Conservation (phyloP, 2,113 vertebrate genomes). For the Emberiza fucata region DNA sequence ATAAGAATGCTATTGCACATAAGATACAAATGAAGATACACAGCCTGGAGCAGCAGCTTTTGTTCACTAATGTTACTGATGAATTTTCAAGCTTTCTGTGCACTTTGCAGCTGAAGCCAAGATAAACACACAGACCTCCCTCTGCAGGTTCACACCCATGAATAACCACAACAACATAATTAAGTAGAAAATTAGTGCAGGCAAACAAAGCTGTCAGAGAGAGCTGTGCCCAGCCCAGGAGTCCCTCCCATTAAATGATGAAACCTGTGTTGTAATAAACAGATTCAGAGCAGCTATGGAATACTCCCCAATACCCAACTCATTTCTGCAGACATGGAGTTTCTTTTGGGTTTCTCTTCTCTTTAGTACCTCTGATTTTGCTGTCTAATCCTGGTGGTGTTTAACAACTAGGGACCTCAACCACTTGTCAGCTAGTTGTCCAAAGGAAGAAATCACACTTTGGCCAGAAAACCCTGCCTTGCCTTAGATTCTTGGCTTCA, state of each 20-base stretch:
- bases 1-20: neutral
- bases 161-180: neutral
- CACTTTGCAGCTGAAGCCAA: neutral
- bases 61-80: neutral
- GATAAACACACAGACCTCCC: neutral
- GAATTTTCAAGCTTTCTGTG: neutral
- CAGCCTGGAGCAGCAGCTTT: neutral
- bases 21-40: neutral
- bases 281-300: neutral
- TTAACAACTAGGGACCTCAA: neutral
- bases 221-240: neutral
- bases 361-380: neutral
- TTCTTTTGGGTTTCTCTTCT: neutral
- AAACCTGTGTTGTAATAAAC: neutral
- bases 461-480: neutral
- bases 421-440: neutral
- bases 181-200: neutral
- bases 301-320: neutral
- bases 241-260: neutral
- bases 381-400: fast-evolving
- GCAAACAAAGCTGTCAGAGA: neutral
- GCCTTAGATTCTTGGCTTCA: neutral
- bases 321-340: neutral
- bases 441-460: neutral
- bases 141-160: neutral